A percentile compares a stretch with the other conserved stretches of the same genome.
Conservation (phyloP, 2,113 vertebrate species). For the Mobula birostris region DNA sequence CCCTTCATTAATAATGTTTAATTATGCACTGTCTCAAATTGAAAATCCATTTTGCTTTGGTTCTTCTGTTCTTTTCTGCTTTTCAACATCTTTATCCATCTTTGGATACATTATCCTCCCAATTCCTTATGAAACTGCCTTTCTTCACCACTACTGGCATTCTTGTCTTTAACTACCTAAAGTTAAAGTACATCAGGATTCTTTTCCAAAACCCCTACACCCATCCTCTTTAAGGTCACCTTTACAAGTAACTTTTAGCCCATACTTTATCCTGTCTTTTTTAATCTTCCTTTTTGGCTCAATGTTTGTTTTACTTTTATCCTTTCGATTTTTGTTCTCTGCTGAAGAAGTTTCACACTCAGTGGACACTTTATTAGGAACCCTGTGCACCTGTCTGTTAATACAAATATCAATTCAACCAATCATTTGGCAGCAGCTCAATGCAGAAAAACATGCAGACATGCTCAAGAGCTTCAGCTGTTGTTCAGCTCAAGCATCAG, state of each 20-base stretch:
- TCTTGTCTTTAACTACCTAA: background rate
- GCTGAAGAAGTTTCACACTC: background rate
- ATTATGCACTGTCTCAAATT: background rate
- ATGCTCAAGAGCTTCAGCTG: no score
- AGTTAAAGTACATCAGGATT: background rate
- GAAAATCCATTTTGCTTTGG: background rate
- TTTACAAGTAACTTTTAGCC: background rate
- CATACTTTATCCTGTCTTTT: background rate
- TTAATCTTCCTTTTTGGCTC: background rate
- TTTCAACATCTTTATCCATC: background rate
- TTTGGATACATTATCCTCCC: background rate
- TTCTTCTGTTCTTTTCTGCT: background rate
- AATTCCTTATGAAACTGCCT: background rate
- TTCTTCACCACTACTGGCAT: background rate
- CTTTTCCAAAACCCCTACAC: background rate
- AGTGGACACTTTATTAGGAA: no score
- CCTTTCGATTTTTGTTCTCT: background rate
- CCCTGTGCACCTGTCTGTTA: no score
- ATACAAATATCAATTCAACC: no score
- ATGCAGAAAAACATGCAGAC: no score
- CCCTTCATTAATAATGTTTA: background rate
- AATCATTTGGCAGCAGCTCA: no score
- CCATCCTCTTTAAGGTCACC: background rate
- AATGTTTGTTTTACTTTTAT: background rate
- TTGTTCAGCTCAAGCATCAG: no score